Conservation (phyloP, 2,888 invertebrate genomes). For the Monoplex corrugatus region DNA sequence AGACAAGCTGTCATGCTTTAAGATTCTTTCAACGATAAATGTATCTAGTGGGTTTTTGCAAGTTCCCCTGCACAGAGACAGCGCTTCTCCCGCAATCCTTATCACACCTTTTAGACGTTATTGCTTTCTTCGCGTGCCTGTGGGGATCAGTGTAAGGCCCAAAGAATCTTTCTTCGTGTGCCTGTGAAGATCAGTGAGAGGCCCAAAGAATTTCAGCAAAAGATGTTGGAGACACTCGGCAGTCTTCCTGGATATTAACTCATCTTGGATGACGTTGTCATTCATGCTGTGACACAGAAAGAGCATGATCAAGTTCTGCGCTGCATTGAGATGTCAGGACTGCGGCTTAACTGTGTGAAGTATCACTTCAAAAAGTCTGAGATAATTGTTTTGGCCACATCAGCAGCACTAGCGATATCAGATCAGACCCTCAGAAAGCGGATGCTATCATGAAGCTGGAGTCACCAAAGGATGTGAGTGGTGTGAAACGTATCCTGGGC, state of each 20-base stretch:
- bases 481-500: neutral
- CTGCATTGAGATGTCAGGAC: neutral
- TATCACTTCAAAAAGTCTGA: neutral
- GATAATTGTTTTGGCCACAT: neutral
- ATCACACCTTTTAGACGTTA: neutral
- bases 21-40: neutral
- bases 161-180: too few species aligned
- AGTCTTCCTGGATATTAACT: neutral
- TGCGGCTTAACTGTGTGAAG: neutral
- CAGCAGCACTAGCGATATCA: too few species aligned
- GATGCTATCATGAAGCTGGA: neutral
- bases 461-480: neutral
- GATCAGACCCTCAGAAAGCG: neutral
- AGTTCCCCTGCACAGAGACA: neutral
- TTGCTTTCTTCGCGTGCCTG: neutral
- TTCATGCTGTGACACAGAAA: neutral
- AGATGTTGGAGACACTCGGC: neutral
- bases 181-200: neutral
- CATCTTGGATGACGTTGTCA: neutral
- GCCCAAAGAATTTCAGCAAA: neutral
- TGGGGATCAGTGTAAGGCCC: too few species aligned
- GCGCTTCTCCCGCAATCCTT: neutral
- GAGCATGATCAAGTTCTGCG: slow-evolving; percentile 2
- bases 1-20: neutral
- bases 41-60: neutral